Evolutionary conservation across 2,113 vertebrate genomes (phyloP).

Genomic region (Scopus umbretta): DNA sequence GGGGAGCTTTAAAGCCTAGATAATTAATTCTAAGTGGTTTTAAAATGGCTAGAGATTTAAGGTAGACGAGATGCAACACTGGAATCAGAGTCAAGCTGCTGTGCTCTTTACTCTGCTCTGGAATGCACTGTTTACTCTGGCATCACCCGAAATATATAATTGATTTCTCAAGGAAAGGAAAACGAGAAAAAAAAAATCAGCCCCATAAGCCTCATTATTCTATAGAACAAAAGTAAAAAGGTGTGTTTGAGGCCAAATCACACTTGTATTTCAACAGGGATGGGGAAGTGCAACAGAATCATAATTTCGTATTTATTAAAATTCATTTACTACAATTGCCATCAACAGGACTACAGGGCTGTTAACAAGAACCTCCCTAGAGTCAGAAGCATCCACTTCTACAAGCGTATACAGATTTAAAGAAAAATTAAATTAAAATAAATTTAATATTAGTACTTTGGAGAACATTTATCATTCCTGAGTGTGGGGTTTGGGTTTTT

Average conservation of each 20-base stretch:
- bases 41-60: slow-evolving; percentile 31
- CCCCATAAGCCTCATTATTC: not conserved
- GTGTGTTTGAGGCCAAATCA: slow-evolving; percentile 1
- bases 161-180: slow-evolving; percentile 12
- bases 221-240: not conserved
- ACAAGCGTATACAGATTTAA: not conserved
- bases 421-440: slow-evolving; percentile 46
- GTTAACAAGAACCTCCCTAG: slow-evolving; percentile 19
- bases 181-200: not conserved
- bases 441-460: slow-evolving; percentile 20
- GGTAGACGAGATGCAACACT: slow-evolving; percentile 23
- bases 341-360: slow-evolving; percentile 3
- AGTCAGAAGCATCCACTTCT: slow-evolving; percentile 13
- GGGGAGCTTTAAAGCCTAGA: slow-evolving; percentile 2
- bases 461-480: slow-evolving; percentile 14
- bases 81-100: slow-evolving; percentile 3
- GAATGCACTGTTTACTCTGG: slow-evolving; percentile 11
- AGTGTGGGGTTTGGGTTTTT: not conserved
- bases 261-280: not conserved
- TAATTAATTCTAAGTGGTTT: slow-evolving; percentile 49
- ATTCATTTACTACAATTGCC: slow-evolving; percentile 34
- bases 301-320: slow-evolving; percentile 22
- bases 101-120: not conserved
- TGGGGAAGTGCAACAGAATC: not conserved
- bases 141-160: not conserved